Evolutionary conservation across 2,797 vertebrate species (phyloP), one percentile per base, ranked within the genome.

Genomic region (Galaxias olidus): DNA sequence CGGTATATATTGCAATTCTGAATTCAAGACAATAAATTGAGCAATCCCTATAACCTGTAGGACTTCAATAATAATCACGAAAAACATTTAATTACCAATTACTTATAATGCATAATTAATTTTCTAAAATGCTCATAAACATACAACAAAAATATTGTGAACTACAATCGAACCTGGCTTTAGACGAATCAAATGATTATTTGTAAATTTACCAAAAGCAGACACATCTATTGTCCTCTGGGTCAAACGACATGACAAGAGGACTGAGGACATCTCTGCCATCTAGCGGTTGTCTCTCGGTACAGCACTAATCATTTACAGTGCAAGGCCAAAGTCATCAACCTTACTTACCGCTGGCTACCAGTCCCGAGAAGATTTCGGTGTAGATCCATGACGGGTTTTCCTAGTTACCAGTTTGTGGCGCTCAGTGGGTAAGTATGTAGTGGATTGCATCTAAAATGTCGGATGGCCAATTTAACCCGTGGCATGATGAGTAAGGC

Each of bases 391-490:
- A 50, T 61, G 47, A n/a, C 11, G 15, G 19, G 47, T 15, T 43
- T 48, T 49, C 10, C 30, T 10, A 48, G 19, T 50, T n/a, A 61
- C 30, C 13, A 61, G 59, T 18, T 61, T 50, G 46, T 61, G 46
- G 20, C n/a, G 7, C 14, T 30, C 58, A 59, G 17, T 17, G 43
- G 15, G 43, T 11, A 45, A 45, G 17, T 12, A 43, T 15, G 58
- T 9, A 42, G 40, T n/a, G 59, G 58, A 46, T 59, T 44, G 41
- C 9, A 57, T 57, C 51, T 43, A 58, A 58, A 58, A 58, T 59
- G 58, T 59, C 58, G 11, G 45, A 59, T 47, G 18, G 44, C 58
- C 45, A 47, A 19, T 43, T 30, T 30, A 30, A 30, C 30, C 30
- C 30, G 30, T 30, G 30, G 30, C 30, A 30, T 30, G 30, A 30